Base-by-base conservation (phyloP, 1,140 invertebrate species). In the Ips typographus region DNA sequence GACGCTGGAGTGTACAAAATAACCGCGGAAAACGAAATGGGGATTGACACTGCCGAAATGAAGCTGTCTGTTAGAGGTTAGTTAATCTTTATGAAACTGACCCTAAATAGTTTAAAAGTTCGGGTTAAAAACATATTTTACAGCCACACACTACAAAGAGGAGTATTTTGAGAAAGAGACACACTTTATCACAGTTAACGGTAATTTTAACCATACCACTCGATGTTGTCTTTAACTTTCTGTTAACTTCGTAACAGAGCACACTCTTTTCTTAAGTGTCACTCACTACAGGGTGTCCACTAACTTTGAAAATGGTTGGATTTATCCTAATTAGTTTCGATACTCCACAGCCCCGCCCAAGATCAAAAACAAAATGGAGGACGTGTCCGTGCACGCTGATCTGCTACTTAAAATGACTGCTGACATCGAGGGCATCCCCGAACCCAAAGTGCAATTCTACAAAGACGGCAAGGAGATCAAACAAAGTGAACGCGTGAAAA, bases 1-100 rank as follows among this genome's bases (percentile, higher is more conserved):
- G 95, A 98, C 80, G 91, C 90, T 51, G 96, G 95, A 38, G 85
- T 87, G 58, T 98, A 98, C 79, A 89, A 87, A 8, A 89, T 95
- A 43, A 85, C 84, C 38, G 95, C 95, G 1, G 88, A 88, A 69
- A 98, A 98, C 78, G 94, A 96, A 60, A 85, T 96, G 2, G 96
- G 96, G 1, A 87, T 91, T 75, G 94, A 92, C 74, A 84, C 85
- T 7, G 88, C 89, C 1, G 86, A 89, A 58, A 89, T 94, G 69
- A 87, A 89, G 51, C 79, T 96, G 4, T 83, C 88, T 51, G 91
- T 96, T 0, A 93, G 92, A 79, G 84, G 87, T 83, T 73, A 49
- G 3, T 49, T 49, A 22, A 22, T 22, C 22, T 22, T 22, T 22
- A 22, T 22, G 22, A 22, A 22, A 22, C 22, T 22, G 22, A 22